A percentile compares a stretch with the other conserved stretches of the same genome.
phyloP scores from a whole-genome alignment of 2,113 vertebrate species.

The Corapipo altera region DNA sequence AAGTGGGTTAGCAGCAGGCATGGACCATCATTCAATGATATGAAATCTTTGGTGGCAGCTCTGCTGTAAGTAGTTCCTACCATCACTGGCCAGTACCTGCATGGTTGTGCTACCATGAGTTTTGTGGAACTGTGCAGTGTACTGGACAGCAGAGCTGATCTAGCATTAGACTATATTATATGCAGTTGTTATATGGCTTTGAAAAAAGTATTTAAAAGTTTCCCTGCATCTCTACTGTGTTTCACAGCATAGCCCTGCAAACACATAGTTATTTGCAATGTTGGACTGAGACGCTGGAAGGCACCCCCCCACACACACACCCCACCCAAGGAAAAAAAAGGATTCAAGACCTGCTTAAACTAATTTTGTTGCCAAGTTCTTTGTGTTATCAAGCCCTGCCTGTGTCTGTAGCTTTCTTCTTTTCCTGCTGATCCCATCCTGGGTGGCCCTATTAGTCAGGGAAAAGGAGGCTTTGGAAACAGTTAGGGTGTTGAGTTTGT shows the following conservation, averaged over 20 bases:
- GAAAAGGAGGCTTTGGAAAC: neutral
- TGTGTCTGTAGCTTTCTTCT: neutral
- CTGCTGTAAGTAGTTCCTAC: neutral
- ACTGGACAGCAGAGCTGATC: neutral
- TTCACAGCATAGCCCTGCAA: neutral
- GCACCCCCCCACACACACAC: neutral
- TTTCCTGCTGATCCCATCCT: neutral
- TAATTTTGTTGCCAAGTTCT: neutral
- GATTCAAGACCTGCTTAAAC: neutral
- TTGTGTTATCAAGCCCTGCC: neutral
- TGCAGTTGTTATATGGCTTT: neutral
- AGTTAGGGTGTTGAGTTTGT: neutral
- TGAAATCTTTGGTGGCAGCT: neutral
- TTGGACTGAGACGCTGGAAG: neutral
- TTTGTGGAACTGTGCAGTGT: neutral
- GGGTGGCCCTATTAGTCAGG: constrained; percentile 11
- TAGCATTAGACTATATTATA: neutral
- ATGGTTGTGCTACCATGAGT: neutral
- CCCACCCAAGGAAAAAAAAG: fast-evolving
- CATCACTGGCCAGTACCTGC: neutral
- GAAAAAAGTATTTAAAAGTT: neutral
- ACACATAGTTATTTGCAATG: neutral
- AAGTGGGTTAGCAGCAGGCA: neutral
- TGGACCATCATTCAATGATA: neutral
- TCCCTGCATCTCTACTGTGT: neutral